Base-by-base conservation (phyloP, 2,888 invertebrate genomes). In the Drosophila borealis region DNA sequence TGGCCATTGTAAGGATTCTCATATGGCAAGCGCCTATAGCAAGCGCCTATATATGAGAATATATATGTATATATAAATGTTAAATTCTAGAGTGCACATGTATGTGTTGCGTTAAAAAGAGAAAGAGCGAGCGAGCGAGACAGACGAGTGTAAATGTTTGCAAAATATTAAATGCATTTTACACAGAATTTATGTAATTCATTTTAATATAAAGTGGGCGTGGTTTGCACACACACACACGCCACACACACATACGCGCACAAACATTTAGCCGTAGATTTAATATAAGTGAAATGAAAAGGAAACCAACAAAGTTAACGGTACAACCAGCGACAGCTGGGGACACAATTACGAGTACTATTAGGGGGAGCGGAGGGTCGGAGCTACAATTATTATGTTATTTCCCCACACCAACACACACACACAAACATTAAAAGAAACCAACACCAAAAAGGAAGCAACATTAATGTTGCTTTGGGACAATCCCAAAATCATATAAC, bases 221-320 rank as follows among this genome's bases (percentile, higher is more conserved):
- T 50, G 37, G 39, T 48, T 8, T 17, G 33, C 33, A 21, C 55
- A 46, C 36, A 41, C 39, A 25, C 25, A n/a, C 41, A 21, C 49
- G 21, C 17, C 41, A 21, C 49, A 25, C 17, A 13, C 14, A 13
- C 39, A 53, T 39, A 46, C 39, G 29, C 41, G 41, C 39, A 19
- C 25, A 29, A 14, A 39, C 29, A 25, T 37, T 9, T 21, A 33
- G 17, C 36, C n/a, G 4, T 17, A 55, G 51, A 56, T 63, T 63
- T 44, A 41, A 68, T 63, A 45, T 45, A 63, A 45, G 68, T 60
- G 57, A 68, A 76, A 77, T 71, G 68, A 69, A 72, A 72, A 77
- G 77, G 64, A 72, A 72, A 77, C 57, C 78, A 54, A 77, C 56
- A 13, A 69, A 72, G 63, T 64, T 64, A 77, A 69, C 44, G 57